Evolutionary conservation across 2,888 invertebrate genomes (phyloP).

Genomic region (Aphodius sticticus): DNA sequence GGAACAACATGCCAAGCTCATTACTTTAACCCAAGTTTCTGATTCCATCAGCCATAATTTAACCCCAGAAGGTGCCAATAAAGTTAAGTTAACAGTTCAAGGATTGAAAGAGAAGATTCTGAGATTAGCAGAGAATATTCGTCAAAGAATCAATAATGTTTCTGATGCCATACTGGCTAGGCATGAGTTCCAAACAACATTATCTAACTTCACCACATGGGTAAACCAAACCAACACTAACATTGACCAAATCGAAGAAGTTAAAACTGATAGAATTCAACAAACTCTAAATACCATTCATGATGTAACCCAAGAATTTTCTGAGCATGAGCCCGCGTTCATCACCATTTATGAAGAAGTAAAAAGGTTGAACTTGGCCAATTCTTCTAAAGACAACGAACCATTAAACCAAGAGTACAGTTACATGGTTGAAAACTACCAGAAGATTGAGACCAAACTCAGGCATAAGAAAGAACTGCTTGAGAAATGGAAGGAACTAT

Average conservation of each 20-base stretch:
- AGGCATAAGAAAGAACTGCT: slow-evolving; percentile 76
- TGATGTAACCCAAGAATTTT: slow-evolving; percentile 83
- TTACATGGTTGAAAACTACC: slow-evolving; percentile 78
- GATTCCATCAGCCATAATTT: slow-evolving; percentile 81
- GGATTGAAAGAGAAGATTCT: slow-evolving; percentile 78
- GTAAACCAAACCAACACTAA: slow-evolving; percentile 76
- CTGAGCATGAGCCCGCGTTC: slow-evolving; percentile 81
- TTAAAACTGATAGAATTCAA: slow-evolving; percentile 83
- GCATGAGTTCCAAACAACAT: slow-evolving; percentile 84
- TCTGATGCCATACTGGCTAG: slow-evolving; percentile 83
- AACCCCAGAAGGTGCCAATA: slow-evolving; percentile 78
- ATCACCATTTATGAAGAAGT: slow-evolving; percentile 84
- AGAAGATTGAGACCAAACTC: slow-evolving; percentile 77
- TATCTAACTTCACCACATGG: slow-evolving; percentile 83
- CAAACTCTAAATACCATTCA: slow-evolving; percentile 80
- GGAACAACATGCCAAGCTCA: slow-evolving; percentile 84
- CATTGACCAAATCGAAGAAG: slow-evolving; percentile 80
- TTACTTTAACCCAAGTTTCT: slow-evolving; percentile 79
- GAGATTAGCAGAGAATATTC: slow-evolving; percentile 77
- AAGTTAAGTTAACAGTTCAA: slow-evolving; percentile 75
- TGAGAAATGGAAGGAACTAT: slow-evolving; percentile 84
- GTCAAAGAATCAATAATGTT: slow-evolving; percentile 79
- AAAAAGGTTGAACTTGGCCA: slow-evolving; percentile 74
- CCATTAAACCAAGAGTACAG: slow-evolving; percentile 79
- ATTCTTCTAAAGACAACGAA: slow-evolving; percentile 78